Base-by-base conservation (phyloP, 2,797 vertebrate species). In the Loriculus beryllinus region DNA sequence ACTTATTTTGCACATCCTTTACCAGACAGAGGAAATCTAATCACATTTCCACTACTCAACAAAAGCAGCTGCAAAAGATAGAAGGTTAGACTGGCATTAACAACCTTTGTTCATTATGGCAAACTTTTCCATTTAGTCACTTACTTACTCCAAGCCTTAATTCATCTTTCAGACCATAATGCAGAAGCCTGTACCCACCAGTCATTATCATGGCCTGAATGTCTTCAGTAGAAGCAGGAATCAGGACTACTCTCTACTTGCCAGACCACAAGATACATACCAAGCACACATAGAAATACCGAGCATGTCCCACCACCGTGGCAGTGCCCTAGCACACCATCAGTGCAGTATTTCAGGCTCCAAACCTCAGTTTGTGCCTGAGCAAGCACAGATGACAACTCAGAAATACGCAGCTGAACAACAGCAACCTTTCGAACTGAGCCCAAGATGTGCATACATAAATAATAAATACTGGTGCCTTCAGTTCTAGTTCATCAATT, bases 251-350 rank as follows among this genome's bases (percentile, higher is more conserved):
- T 64, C 40, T 56, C 23, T 33, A 31, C 6, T 52, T 37, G 9
- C 9, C 68, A 86, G 39, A 69, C 22, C 5, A 1, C n/a, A 23
- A 64, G 19, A 35, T 0, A 1, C 0, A 31, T 40, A 29, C 29
- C 35, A 23, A 84, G 60, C n/a, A 37, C 19, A 1, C 28, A 56
- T 3, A 17, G 40, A 68, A 64, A 29, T 3, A 77, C 0, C 1
- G 8, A 49, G 20, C 7, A 3, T 0, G 2, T 40, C 31, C 20
- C 31, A 49, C 6, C 12, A 3, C 69, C 6, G 18, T 1, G 6
- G 60, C 49, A 54, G 12, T 19, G 52, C 25, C 62, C 20, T 13
- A 14, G 28, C 3, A 3, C 29, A 40, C n/a, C 37, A 40, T 6
- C 47, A 19, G 28, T 2, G 20, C 19, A 10, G 43, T 6, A 28